Evolutionary conservation across 1,140 invertebrate genomes (phyloP), one percentile per base, ranked within the genome.

Genomic region (Anthonomus grandis): DNA sequence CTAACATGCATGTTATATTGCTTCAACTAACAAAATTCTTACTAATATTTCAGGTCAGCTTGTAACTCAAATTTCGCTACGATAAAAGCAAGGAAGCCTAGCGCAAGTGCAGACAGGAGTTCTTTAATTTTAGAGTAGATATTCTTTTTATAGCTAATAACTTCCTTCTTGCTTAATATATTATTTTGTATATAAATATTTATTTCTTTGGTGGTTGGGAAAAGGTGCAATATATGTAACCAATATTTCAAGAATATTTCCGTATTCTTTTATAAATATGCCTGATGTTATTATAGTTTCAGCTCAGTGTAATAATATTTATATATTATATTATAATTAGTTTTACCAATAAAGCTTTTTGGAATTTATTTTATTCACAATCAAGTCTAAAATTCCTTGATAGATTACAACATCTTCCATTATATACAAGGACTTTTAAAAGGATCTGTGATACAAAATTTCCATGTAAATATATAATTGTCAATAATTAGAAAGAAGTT

Each of bases 81-180:
- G 47, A 89, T 92, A 66, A 92, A 91, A 78, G 81, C 90, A 66
- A 81, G 87, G 68, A 91, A 91, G 79, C 87, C 87, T 54, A 72
- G 65, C 46, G 84, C 89, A 76, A 90, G 87, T 70, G 89, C 90
- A 73, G 89, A 92, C 75, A 82, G 89, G 64, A 89, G 86, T 62
- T 89, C 89, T 39, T 78, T 85, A 70, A 83, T 87, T 39, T 54
- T 75, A 48, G 72, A 74, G 57, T 74, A 71, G 55, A 36, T 21
- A 5, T 13, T 10, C 25, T n/a, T 47, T 27, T 31, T 25, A 27
- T 10, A 27, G 12, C 1, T 6, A 6, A 12, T 3, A 31, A 13
- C 13, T 17, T 48, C 4, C 10, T 19, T 27, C 36, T 15, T n/a
- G 15, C 25, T 48, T 9, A 15, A 8, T 34, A 31, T 49, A 49